Conservation (phyloP, 2,797 vertebrate genomes). For the Catostomus latipinnis region DNA sequence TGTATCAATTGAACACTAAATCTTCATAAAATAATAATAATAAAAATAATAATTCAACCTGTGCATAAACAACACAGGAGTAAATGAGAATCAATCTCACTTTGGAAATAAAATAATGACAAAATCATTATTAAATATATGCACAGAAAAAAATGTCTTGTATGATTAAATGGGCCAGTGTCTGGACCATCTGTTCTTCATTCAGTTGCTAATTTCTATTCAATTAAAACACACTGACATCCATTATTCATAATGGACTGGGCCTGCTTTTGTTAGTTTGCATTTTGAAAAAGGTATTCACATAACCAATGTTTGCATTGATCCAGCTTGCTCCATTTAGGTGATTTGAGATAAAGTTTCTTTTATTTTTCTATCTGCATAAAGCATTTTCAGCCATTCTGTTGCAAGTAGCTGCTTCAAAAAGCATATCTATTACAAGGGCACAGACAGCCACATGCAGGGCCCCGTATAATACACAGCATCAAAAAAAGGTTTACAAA, state of each 20-base stretch:
- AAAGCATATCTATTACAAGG: conserved; percentile 9
- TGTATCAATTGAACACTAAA: too few relatives aligned
- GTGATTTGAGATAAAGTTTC: conserved; percentile 25
- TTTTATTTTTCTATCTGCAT: not conserved
- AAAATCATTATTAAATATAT: not conserved
- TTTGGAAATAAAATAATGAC: not conserved
- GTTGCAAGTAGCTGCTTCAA: not conserved
- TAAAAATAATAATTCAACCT: too few relatives aligned
- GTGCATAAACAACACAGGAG: too few relatives aligned
- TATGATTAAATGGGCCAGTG: conserved; percentile 43
- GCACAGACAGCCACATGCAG: not conserved
- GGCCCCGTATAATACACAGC: conserved; percentile 25
- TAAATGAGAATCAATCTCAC: not conserved
- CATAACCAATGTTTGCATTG: conserved; percentile 15
- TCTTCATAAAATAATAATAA: too few relatives aligned
- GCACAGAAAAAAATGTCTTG: conserved; percentile 22
- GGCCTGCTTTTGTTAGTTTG: conserved; percentile 39
- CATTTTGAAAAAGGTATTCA: conserved; percentile 27
- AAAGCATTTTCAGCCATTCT: not conserved
- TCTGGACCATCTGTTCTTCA: conserved; percentile 54
- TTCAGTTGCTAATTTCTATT: conserved; percentile 59
- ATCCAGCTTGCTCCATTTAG: conserved; percentile 4
- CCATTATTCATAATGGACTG: conserved; percentile 55
- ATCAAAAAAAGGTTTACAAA: conserved; percentile 16
- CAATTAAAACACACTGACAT: conserved; percentile 54